These are phyloP conservation scores for Rhodophaea formosa DNA, from an alignment of 2,888 invertebrate genomes.

Conservation along the genomic window DNA sequence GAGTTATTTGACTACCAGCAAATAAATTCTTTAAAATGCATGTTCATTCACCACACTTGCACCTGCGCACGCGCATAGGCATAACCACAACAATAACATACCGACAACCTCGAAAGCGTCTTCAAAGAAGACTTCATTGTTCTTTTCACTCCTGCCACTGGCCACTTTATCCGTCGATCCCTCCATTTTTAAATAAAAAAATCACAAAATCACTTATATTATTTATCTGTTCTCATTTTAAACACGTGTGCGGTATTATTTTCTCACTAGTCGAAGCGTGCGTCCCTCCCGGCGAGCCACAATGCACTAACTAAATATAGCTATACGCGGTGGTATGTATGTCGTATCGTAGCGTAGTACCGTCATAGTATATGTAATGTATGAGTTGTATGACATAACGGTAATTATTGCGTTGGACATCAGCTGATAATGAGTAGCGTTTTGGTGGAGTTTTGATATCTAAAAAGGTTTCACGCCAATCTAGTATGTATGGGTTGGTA, in stretches of 20 bases:
- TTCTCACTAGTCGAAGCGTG: background rate
- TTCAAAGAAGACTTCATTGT: slow-evolving; percentile 58
- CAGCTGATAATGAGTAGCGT: background rate
- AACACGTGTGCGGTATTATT: background rate
- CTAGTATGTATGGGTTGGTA: no score
- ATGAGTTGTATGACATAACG: background rate
- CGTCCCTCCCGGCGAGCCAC: background rate
- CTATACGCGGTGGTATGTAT: background rate
- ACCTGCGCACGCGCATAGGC: background rate
- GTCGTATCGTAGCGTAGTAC: background rate
- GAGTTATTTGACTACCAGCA: no score
- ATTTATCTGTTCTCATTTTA: background rate
- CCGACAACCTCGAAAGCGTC: slow-evolving; percentile 72
- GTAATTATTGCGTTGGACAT: background rate
- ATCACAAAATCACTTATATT: background rate
- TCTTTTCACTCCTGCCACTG: slow-evolving; percentile 33
- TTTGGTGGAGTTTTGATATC: background rate
- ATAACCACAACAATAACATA: slow-evolving; percentile 30
- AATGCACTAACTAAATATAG: background rate
- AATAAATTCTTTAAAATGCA: no score
- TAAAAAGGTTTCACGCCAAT: no score
- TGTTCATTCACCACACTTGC: background rate
- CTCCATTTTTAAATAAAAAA: slow-evolving; percentile 13
- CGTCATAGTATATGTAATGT: background rate
- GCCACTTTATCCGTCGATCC: slow-evolving; percentile 29